Conservation (phyloP, 2,113 vertebrate genomes). For the Columba janthina region DNA sequence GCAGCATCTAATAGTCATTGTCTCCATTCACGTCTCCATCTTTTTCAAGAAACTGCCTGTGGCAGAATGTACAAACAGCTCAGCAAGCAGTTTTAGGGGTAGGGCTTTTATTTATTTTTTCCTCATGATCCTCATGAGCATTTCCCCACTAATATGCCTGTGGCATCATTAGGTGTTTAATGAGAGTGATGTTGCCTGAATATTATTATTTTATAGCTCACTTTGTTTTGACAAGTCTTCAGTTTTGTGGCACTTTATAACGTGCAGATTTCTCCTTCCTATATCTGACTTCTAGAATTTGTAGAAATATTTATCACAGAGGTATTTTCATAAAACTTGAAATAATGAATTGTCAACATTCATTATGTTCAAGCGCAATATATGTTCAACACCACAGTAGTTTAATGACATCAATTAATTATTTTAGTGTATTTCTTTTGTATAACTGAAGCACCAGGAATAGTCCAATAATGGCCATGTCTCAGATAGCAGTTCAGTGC, state of each 20-base stretch:
- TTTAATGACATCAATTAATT: conserved; percentile 31
- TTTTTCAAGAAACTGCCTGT: conserved; percentile 46
- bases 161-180: conserved; percentile 69
- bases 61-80: conserved; percentile 46
- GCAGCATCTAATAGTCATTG: conserved; percentile 19
- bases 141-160: conserved; percentile 41
- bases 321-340: conserved; percentile 15
- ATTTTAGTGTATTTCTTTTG: conserved; percentile 2
- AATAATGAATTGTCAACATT: conserved; percentile 21
- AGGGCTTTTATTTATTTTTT: background rate
- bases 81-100: conserved; percentile 8
- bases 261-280: background rate
- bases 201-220: conserved; percentile 38
- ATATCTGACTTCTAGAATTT: background rate
- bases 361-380: background rate
- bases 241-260: background rate
- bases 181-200: conserved; percentile 44
- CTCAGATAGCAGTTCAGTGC: background rate
- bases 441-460: background rate
- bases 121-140: conserved; percentile 25
- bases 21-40: conserved; percentile 36
- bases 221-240: conserved; percentile 53
- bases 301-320: conserved; percentile 5
- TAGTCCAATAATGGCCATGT: background rate
- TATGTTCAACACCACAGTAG: background rate